Evolutionary conservation across 2,888 invertebrate species (phyloP).

Genomic region (Plebejus anna): DNA sequence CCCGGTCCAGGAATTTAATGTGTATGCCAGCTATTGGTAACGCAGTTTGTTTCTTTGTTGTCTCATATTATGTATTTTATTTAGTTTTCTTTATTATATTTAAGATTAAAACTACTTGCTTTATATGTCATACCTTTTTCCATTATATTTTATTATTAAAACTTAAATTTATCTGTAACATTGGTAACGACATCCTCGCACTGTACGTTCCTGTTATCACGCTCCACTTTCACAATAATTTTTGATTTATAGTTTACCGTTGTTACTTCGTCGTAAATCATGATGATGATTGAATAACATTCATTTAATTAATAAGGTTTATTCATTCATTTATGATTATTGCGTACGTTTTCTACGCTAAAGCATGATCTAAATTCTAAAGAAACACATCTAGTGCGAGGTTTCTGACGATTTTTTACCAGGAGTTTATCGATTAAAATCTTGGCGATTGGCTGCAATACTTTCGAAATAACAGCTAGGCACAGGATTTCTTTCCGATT

Average conservation of each 20-base stretch:
- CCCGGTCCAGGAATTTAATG: too few relatives aligned
- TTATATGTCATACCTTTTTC: background rate
- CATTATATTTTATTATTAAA: background rate
- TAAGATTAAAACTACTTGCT: background rate
- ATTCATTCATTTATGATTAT: background rate
- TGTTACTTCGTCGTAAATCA: background rate
- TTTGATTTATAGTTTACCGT: constrained; percentile 12
- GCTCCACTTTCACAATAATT: constrained; percentile 11
- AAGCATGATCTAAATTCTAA: background rate
- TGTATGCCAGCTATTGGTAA: too few relatives aligned
- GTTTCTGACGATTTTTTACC: background rate
- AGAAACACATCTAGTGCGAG: too few relatives aligned
- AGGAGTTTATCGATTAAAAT: too few relatives aligned
- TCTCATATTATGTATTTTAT: too few relatives aligned
- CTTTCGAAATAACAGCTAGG: too few relatives aligned
- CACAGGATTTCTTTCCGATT: too few relatives aligned
- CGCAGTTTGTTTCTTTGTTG: too few relatives aligned
- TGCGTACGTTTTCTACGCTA: background rate
- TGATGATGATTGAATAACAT: background rate
- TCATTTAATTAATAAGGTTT: background rate
- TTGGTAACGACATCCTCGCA: background rate
- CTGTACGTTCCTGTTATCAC: background rate
- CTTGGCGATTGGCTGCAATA: too few relatives aligned
- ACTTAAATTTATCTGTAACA: background rate
- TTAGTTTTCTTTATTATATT: background rate